Conservation (phyloP, 2,888 invertebrate genomes). For the Aproaerema taeniolella region DNA sequence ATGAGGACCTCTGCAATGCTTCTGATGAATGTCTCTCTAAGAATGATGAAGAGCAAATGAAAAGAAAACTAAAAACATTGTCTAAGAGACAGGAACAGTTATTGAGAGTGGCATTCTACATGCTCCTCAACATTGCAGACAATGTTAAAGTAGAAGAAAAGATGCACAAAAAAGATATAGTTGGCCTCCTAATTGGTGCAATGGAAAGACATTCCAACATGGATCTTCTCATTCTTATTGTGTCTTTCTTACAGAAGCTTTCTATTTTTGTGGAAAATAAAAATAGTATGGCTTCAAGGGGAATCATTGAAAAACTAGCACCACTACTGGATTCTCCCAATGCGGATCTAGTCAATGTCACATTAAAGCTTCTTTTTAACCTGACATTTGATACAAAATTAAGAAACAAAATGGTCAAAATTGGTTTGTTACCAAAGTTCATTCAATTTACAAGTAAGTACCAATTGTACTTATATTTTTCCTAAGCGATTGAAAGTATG, state of each 20-base stretch:
- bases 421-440: constrained; percentile 92
- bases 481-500: neutral
- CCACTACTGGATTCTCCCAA: constrained; percentile 83
- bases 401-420: constrained; percentile 92
- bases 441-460: constrained; percentile 89
- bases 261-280: constrained; percentile 97
- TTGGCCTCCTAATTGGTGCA: constrained; percentile 90
- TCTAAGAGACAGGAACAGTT: constrained; percentile 96
- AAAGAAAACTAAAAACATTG: constrained; percentile 86
- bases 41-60: constrained; percentile 86
- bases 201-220: constrained; percentile 91
- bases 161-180: constrained; percentile 96
- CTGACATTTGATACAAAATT: constrained; percentile 95
- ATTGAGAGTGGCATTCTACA: constrained; percentile 92
- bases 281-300: constrained; percentile 90
- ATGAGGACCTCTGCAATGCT: constrained; percentile 79
- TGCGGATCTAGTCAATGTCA: constrained; percentile 87
- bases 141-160: constrained; percentile 97
- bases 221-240: constrained; percentile 91
- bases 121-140: constrained; percentile 96
- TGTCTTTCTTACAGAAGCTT: constrained; percentile 96
- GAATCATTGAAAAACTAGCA: constrained; percentile 90
- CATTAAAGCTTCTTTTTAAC: constrained; percentile 94
- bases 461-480: neutral
- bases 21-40: constrained; percentile 66